These are phyloP conservation scores for Morelia viridis DNA, from an alignment of 2,797 vertebrate species.

Conservation along the genomic window DNA sequence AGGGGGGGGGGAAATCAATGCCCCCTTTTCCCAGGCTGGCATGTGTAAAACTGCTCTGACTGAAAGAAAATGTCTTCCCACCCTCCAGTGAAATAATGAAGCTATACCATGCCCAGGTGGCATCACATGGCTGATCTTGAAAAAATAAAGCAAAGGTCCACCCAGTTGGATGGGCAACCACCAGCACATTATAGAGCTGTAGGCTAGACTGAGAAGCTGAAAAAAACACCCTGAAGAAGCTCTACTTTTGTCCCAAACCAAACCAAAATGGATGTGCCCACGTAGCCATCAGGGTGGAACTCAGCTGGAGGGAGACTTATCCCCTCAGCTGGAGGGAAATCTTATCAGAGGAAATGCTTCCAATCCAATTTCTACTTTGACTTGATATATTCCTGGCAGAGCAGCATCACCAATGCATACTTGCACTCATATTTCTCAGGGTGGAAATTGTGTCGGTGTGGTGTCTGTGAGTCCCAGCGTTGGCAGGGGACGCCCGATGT, in stretches of 20 bases:
- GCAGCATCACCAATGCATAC: conserved; percentile 72
- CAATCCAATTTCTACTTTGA: background rate
- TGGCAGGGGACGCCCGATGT: conserved; percentile 89
- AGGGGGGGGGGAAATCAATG: too few species aligned
- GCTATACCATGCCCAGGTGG: background rate
- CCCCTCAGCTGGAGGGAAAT: too few species aligned
- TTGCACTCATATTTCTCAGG: conserved; percentile 94
- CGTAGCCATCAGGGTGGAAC: background rate
- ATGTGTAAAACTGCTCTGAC: background rate
- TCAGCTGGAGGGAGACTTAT: background rate
- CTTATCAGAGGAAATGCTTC: background rate
- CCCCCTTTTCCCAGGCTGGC: background rate
- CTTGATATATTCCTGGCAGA: background rate
- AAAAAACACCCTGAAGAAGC: too few species aligned
- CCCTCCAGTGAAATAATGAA: background rate
- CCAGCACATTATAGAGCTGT: background rate
- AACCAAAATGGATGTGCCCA: background rate
- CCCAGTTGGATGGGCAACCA: background rate
- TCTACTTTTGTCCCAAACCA: background rate
- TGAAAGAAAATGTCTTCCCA: background rate
- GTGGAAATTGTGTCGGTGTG: conserved; percentile 86
- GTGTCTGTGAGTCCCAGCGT: conserved; percentile 87
- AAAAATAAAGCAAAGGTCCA: background rate
- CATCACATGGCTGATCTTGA: background rate
- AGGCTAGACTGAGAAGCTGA: background rate